Conservation (phyloP, 2,113 vertebrate genomes). For the Oncorhynchus keta region DNA sequence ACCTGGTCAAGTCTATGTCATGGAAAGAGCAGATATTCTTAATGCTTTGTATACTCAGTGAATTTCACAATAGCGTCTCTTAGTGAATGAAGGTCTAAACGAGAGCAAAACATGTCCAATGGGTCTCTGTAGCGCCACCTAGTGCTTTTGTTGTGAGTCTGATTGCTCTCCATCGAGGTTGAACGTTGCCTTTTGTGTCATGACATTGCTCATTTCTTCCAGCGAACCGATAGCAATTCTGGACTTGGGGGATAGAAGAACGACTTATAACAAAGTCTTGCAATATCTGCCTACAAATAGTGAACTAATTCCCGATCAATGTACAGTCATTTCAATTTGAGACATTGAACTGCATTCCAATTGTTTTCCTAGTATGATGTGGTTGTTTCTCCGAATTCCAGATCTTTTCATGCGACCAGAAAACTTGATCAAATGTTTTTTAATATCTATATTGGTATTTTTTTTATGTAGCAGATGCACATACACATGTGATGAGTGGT, state of each 20-base stretch:
- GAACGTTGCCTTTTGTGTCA: background rate
- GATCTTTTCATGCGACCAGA: background rate
- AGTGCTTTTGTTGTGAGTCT: background rate
- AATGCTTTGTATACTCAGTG: no score
- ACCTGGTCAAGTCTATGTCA: no score
- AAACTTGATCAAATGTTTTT: background rate
- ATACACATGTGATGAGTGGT: background rate
- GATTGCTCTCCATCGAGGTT: background rate
- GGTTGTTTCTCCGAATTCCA: background rate
- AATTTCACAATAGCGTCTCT: background rate
- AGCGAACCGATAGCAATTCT: background rate
- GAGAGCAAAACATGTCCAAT: background rate
- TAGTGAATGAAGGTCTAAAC: background rate
- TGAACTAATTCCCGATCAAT: background rate
- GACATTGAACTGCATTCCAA: no score
- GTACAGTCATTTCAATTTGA: no score
- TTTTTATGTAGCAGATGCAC: background rate
- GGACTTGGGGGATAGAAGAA: background rate
- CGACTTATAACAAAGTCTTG: background rate
- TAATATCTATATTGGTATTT: no score
- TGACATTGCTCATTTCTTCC: background rate
- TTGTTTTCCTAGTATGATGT: no score
- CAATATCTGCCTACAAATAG: background rate
- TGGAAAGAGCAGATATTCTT: no score
- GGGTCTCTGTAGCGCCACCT: background rate